phyloP scores from a whole-genome alignment of 1,140 invertebrate species.

The Aphaenogaster rudis region DNA sequence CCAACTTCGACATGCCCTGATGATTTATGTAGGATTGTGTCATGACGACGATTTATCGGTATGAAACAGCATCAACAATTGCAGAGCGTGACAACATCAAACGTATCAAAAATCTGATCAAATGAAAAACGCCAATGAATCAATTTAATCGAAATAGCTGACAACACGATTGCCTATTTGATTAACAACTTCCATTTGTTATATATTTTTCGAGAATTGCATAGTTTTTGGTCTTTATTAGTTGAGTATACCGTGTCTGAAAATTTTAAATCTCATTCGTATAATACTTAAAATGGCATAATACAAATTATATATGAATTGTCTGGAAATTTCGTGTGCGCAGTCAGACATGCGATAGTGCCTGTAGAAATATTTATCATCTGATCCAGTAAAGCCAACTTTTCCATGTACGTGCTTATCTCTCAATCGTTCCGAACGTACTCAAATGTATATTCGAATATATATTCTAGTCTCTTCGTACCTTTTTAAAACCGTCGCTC shows the following conservation, averaged over 20 bases:
- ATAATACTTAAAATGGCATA: not conserved
- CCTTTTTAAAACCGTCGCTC: constrained; percentile 4
- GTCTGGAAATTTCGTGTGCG: not conserved
- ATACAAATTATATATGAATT: constrained; percentile 6
- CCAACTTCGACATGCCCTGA: not conserved
- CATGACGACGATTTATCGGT: constrained; percentile 28
- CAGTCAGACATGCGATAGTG: not conserved
- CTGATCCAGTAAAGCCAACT: constrained; percentile 1
- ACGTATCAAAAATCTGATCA: constrained; percentile 29
- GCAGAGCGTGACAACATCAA: not conserved
- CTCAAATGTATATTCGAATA: not conserved
- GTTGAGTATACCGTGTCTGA: not conserved
- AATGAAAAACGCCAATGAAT: constrained; percentile 38
- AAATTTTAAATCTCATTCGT: not conserved
- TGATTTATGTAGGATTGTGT: constrained; percentile 10
- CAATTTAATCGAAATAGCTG: constrained; percentile 33
- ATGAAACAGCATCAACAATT: constrained; percentile 21
- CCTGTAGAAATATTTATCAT: constrained; percentile 17
- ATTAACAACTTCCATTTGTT: constrained; percentile 14
- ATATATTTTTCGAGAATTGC: not conserved
- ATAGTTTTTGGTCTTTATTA: not conserved
- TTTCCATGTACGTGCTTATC: constrained; percentile 23
- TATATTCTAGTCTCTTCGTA: not conserved
- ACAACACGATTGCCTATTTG: constrained; percentile 14
- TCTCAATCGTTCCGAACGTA: not conserved